Percentiles rank a stretch among this genome's conserved stretches.
Conservation (phyloP, 2,113 vertebrate genomes). For the Polyodon spathula region DNA sequence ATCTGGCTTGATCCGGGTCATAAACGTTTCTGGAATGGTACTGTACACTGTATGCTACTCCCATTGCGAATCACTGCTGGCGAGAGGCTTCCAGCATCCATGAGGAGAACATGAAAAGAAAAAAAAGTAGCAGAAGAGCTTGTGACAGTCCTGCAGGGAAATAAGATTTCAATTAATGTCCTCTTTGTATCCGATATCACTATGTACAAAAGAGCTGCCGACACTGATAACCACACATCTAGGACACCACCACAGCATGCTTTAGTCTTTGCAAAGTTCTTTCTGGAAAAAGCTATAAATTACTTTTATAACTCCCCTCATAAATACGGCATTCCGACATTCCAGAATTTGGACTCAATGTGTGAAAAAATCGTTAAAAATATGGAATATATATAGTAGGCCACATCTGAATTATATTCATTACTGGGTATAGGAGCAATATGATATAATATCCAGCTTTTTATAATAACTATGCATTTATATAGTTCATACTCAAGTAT, state of each 20-base stretch:
- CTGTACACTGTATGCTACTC: too few species aligned
- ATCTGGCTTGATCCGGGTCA: too few species aligned
- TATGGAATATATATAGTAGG: slow-evolving; percentile 27
- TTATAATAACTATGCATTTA: too few species aligned
- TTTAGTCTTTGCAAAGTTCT: slow-evolving; percentile 37
- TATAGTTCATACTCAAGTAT: too few species aligned
- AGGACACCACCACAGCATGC: slow-evolving; percentile 11
- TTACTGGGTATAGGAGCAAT: too few species aligned
- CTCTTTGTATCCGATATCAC: slow-evolving; percentile 7
- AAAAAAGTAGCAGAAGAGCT: background rate
- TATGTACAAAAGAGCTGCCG: slow-evolving; percentile 7
- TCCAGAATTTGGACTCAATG: slow-evolving; percentile 60
- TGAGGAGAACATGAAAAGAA: background rate
- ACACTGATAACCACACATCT: slow-evolving; percentile 6
- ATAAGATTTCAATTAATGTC: slow-evolving; percentile 15
- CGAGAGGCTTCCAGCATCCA: too few species aligned
- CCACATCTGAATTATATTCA: slow-evolving; percentile 36
- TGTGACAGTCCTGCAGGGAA: slow-evolving; percentile 1
- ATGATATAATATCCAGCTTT: too few species aligned
- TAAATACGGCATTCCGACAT: slow-evolving; percentile 76
- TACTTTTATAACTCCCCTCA: slow-evolving; percentile 57
- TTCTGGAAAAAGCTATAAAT: slow-evolving; percentile 61
- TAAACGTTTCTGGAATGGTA: too few species aligned
- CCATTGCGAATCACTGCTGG: too few species aligned
- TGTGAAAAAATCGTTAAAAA: slow-evolving; percentile 46